A percentile compares a stretch with the other conserved stretches of the same genome.
Evolutionary conservation across 2,113 vertebrate species (phyloP).

Genomic region (Myotis lucifugus): DNA sequence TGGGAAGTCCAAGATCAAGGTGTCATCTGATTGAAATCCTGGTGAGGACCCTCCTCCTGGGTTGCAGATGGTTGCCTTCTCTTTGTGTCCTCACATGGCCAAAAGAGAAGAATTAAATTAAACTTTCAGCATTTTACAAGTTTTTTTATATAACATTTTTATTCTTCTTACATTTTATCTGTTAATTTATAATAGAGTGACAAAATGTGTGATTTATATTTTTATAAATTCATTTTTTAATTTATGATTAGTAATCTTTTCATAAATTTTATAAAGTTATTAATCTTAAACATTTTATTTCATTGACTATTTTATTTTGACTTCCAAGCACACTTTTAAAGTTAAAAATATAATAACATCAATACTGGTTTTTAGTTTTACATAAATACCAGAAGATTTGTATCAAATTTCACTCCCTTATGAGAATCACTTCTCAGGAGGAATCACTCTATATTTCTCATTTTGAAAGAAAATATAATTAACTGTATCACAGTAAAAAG

Average conservation of each 20-base stretch:
- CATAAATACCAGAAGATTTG: neutral
- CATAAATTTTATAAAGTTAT: neutral
- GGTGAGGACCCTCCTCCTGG: neutral
- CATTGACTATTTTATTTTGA: neutral
- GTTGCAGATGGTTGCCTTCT: neutral
- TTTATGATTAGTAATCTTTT: neutral
- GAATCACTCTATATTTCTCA: neutral
- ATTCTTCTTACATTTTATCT: neutral
- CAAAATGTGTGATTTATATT: neutral
- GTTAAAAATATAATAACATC: neutral
- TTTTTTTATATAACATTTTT: neutral
- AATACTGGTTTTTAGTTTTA: neutral
- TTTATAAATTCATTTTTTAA: neutral
- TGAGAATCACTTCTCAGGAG: neutral
- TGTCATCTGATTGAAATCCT: neutral
- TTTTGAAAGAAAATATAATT: slow-evolving; percentile 39
- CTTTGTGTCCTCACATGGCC: neutral
- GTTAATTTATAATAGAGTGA: neutral
- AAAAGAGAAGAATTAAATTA: neutral
- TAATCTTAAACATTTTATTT: neutral
- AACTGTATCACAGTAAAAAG: neutral
- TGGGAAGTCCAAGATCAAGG: neutral
- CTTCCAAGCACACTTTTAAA: neutral
- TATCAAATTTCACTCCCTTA: neutral
- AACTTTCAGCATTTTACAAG: neutral